Conservation (phyloP, 1,140 invertebrate species). For the Calliopsis andreniformis region DNA sequence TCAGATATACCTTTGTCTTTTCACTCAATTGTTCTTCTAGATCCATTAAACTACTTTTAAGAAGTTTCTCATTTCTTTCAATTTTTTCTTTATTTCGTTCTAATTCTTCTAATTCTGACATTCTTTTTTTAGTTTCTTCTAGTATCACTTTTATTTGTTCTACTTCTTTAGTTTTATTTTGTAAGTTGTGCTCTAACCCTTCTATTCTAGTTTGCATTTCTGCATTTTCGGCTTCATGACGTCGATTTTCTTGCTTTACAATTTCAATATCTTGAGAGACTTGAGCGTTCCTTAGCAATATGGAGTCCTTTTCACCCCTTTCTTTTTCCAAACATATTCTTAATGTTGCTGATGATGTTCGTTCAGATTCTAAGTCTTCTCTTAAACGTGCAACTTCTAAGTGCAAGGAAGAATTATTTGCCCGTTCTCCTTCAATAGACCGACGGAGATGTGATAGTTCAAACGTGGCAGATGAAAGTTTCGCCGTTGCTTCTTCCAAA, state of each 20-base stretch:
- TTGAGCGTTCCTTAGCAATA: conserved; percentile 90
- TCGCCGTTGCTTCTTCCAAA: conserved; percentile 73
- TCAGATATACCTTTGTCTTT: conserved; percentile 76
- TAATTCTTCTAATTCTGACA: conserved; percentile 80
- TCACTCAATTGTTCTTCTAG: conserved; percentile 89
- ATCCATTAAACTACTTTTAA: conserved; percentile 84
- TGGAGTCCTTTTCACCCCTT: conserved; percentile 88
- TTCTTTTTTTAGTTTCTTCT: conserved; percentile 79
- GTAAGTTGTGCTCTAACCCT: conserved; percentile 69
- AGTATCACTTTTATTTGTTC: conserved; percentile 80
- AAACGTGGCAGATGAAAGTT: conserved; percentile 58
- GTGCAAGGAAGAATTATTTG: conserved; percentile 72
- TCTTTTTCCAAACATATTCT: conserved; percentile 80
- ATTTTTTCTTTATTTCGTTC: conserved; percentile 76
- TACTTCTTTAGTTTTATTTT: conserved; percentile 80
- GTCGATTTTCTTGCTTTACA: conserved; percentile 86
- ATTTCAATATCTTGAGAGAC: conserved; percentile 91
- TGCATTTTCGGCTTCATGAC: conserved; percentile 83
- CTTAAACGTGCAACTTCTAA: conserved; percentile 70
- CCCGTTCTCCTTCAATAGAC: conserved; percentile 70
- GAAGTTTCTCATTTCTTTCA: conserved; percentile 82
- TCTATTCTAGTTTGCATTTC: conserved; percentile 77
- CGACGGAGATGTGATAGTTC: conserved; percentile 72
- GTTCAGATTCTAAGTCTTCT: conserved; percentile 72
- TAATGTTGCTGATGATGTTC: conserved; percentile 66